Evolutionary conservation across 2,888 invertebrate genomes (phyloP).

Genomic region (Thera obeliscata): DNA sequence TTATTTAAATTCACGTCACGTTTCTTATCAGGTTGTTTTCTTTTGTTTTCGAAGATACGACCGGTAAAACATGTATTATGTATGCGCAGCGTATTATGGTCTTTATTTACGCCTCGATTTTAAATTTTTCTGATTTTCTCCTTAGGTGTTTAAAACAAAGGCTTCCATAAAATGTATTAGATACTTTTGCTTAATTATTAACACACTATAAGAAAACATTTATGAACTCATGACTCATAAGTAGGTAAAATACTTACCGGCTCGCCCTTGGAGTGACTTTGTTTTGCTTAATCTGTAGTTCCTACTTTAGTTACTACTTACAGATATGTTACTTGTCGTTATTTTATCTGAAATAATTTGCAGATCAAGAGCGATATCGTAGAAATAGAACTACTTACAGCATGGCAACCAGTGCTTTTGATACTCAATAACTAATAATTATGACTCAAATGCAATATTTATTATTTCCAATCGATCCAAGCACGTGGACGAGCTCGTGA

Average conservation of each 20-base stretch:
- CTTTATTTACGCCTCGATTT: neutral
- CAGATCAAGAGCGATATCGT: slow-evolving; percentile 1
- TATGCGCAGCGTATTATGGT: neutral
- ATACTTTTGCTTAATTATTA: too few species aligned
- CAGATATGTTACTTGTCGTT: too few species aligned
- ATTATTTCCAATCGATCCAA: neutral
- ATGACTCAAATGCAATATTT: slow-evolving; percentile 8
- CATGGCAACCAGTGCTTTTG: neutral
- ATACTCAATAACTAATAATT: slow-evolving; percentile 4
- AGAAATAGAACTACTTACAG: neutral
- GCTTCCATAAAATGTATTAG: too few species aligned
- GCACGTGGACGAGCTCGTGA: slow-evolving; percentile 11
- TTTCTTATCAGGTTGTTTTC: neutral
- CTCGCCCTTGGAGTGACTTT: neutral
- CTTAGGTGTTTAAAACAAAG: neutral
- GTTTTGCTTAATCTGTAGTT: neutral
- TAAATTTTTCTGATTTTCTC: neutral
- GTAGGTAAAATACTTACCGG: too few species aligned
- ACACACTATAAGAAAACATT: too few species aligned
- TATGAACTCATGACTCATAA: too few species aligned
- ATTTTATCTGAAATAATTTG: neutral
- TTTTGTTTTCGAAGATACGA: slow-evolving; percentile 18
- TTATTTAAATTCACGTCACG: slow-evolving; percentile 28
- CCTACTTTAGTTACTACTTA: too few species aligned
- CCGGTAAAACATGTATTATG: neutral